Percentiles rank a stretch among this genome's conserved stretches.
Evolutionary conservation across 2,888 invertebrate species (phyloP).

Genomic region (Coecobrya sp.): DNA sequence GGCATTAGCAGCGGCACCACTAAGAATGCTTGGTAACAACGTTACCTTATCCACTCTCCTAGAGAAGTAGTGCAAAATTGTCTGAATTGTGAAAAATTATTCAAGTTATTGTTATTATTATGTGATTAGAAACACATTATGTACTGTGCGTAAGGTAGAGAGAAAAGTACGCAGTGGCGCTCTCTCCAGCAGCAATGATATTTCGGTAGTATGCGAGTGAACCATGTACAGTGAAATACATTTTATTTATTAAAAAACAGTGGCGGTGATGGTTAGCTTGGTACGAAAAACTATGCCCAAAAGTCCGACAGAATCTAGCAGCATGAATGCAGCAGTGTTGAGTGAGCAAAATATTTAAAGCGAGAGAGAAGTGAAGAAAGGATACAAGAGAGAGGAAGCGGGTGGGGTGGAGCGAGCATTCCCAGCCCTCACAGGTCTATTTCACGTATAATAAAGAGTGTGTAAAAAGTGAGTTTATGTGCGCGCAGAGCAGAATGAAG

Average conservation of each 20-base stretch:
- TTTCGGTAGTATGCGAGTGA: conserved; percentile 1
- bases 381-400: conserved; percentile 82
- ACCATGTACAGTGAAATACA: not conserved
- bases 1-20: not conserved
- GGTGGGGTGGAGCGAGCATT: conserved; percentile 86
- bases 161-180: conserved; percentile 17
- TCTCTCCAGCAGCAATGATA: not conserved
- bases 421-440: conserved; percentile 83
- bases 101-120: conserved; percentile 38
- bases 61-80: conserved; percentile 56
- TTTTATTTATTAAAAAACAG: conserved; percentile 10
- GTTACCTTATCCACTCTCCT: not conserved
- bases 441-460: conserved; percentile 51
- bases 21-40: not conserved
- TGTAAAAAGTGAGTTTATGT: conserved; percentile 41
- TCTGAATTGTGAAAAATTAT: conserved; percentile 39
- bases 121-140: conserved; percentile 44
- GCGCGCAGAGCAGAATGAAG: conserved; percentile 48
- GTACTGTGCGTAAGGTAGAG: conserved; percentile 38
- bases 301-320: not conserved
- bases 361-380: conserved; percentile 32
- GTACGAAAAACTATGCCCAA: not conserved
- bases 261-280: not conserved
- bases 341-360: conserved; percentile 21
- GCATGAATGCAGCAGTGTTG: conserved; percentile 13